A percentile compares a stretch with the other conserved stretches of the same genome.
Evolutionary conservation across 2,113 vertebrate species (phyloP).

Genomic region (Callionymus lyra): DNA sequence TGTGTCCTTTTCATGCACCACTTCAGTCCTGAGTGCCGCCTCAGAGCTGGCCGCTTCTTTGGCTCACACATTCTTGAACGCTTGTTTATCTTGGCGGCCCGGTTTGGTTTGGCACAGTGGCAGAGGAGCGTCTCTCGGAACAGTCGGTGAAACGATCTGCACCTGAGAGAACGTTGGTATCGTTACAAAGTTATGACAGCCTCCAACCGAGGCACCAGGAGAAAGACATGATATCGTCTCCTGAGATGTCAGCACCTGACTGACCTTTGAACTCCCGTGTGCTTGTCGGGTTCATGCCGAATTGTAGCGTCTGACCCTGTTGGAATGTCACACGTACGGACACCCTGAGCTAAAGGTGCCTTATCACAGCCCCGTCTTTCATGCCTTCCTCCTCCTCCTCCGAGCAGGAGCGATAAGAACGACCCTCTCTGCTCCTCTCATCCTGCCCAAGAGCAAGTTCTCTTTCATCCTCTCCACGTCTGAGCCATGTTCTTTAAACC

Average conservation of each 20-base stretch:
- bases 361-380: background rate
- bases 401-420: slow-evolving; percentile 29
- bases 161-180: no score
- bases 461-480: slow-evolving; percentile 43
- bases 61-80: slow-evolving; percentile 32
- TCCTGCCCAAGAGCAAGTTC: slow-evolving; percentile 30
- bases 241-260: slow-evolving; percentile 30
- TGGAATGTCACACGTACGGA: slow-evolving; percentile 27
- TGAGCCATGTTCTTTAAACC: slow-evolving; percentile 32
- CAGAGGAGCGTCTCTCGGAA: slow-evolving; percentile 8
- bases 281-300: slow-evolving; percentile 27
- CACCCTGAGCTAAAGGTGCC: background rate
- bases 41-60: slow-evolving; percentile 26
- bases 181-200: no score
- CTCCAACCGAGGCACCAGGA: no score
- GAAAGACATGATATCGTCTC: slow-evolving; percentile 11
- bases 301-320: slow-evolving; percentile 12
- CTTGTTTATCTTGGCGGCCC: slow-evolving; percentile 26
- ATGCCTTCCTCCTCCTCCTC: slow-evolving; percentile 1
- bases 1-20: slow-evolving; percentile 41
- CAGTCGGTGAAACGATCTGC: background rate
- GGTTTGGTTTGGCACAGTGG: slow-evolving; percentile 41
- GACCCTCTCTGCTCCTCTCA: slow-evolving; percentile 26
- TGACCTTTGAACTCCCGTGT: slow-evolving; percentile 34
- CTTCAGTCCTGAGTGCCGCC: slow-evolving; percentile 34